phyloP scores from a whole-genome alignment of 1,140 invertebrate species.

The Drosophila nikananu region DNA sequence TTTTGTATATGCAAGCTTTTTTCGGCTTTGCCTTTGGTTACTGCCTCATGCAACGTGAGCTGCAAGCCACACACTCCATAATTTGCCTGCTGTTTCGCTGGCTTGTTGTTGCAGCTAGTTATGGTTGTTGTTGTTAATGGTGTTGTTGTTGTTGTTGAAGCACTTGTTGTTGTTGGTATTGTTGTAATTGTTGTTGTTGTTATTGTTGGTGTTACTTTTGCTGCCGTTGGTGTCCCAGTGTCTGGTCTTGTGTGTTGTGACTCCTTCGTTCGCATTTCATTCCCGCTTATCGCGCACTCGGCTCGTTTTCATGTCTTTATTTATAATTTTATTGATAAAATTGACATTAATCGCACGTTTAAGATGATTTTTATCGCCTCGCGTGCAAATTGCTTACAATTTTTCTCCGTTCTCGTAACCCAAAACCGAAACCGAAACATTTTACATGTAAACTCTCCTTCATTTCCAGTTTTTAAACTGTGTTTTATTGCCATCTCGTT shows the following conservation, averaged over 20 bases:
- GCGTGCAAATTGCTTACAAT: slow-evolving; percentile 84
- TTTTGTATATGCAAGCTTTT: not conserved
- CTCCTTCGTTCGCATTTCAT: slow-evolving; percentile 73
- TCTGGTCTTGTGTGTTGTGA: slow-evolving; percentile 61
- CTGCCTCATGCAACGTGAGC: slow-evolving; percentile 75
- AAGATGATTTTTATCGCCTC: slow-evolving; percentile 83
- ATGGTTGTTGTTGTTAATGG: slow-evolving; percentile 31
- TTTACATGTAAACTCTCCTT: slow-evolving; percentile 21
- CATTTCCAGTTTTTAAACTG: slow-evolving; percentile 13
- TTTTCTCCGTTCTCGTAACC: slow-evolving; percentile 41
- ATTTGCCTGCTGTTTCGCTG: slow-evolving; percentile 68
- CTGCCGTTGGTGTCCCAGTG: slow-evolving; percentile 25
- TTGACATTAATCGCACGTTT: slow-evolving; percentile 84
- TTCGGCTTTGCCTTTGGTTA: not conserved
- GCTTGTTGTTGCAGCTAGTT: slow-evolving; percentile 31
- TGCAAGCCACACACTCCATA: slow-evolving; percentile 74
- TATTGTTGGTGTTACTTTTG: not conserved
- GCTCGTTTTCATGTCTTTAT: slow-evolving; percentile 84
- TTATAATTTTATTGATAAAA: slow-evolving; percentile 85
- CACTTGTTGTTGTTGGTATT: slow-evolving; percentile 18
- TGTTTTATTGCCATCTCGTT: slow-evolving; percentile 40
- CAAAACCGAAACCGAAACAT: not conserved
- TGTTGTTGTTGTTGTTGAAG: not conserved
- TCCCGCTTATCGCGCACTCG: slow-evolving; percentile 73
- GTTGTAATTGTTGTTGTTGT: slow-evolving; percentile 5